Base-by-base conservation (phyloP, 2,888 invertebrate genomes). In the Drosophila monieri region DNA sequence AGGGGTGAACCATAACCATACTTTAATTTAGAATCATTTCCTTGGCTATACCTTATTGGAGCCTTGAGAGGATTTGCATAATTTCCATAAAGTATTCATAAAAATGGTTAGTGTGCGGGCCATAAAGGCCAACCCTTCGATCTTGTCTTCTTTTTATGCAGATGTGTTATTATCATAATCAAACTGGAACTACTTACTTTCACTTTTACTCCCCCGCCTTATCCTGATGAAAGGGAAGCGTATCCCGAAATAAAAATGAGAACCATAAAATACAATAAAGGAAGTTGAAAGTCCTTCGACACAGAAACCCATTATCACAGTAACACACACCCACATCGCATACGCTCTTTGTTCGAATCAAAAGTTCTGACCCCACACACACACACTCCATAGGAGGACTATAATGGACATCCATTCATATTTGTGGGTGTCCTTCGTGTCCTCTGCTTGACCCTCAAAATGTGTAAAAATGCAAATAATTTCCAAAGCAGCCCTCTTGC, bases 251-350 rank as follows among this genome's bases (percentile, higher is more conserved):
- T 32, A 49, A 49, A 43, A 30, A 23, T 25, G 23, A 27, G 62
- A 23, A 62, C 81, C 88, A 88, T 88, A 88, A 85, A 85, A 87
- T 85, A 83, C 89, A 88, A 85, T 85, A 87, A 85, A 85, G 85
- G 77, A 88, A 85, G 88, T 84, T 86, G 84, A 78, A 87, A 88
- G 88, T 88, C 80, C 84, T 49, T 57, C 81, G 85, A 87, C 88
- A 85, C 81, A 88, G 88, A 88, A 85, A 87, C 85, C 85, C 88
- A 85, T 85, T 85, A 85, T 85, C 85, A 88, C 85, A 85, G 85
- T 87, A 76, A 72, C 75, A 64, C 70, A 57, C 39, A 51, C 44
- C 14, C 49, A 51, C 32, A 56, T 43, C 25, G 5, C 21, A 43
- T 32, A 46, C 49, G 60, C 35, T 21, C 46, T 23, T 64, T 65